Conservation (phyloP, 2,888 invertebrate genomes). For the Xiphydria camelus region DNA sequence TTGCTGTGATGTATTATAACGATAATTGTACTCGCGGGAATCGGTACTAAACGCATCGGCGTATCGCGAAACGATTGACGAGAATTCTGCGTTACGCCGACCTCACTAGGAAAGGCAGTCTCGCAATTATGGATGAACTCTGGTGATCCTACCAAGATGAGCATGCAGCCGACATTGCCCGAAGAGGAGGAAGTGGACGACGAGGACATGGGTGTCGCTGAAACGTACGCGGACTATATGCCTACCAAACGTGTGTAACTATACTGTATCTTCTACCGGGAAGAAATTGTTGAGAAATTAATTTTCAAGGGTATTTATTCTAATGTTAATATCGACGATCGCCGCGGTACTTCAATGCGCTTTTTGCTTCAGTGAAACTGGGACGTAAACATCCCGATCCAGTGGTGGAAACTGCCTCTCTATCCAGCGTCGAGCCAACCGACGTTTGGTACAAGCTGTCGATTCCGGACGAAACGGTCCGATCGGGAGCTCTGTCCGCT, state of each 20-base stretch:
- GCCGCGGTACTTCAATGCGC: no score
- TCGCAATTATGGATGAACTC: slow-evolving; percentile 66
- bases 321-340: no score
- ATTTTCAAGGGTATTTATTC: no score
- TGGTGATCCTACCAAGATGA: slow-evolving; percentile 58
- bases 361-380: slow-evolving; percentile 72
- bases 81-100: not conserved
- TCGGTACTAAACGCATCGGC: no score
- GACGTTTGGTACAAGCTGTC: slow-evolving; percentile 88
- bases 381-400: slow-evolving; percentile 98
- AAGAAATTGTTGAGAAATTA: no score
- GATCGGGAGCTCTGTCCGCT: slow-evolving; percentile 86
- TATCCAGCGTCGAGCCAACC: slow-evolving; percentile 93
- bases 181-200: slow-evolving; percentile 87
- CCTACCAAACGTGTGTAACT: slow-evolving; percentile 81
- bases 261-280: slow-evolving; percentile 1
- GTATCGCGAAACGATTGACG: no score
- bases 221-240: slow-evolving; percentile 98
- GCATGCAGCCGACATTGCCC: slow-evolving; percentile 53
- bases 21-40: no score
- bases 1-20: no score
- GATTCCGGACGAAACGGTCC: slow-evolving; percentile 82
- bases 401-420: slow-evolving; percentile 97
- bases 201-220: slow-evolving; percentile 96
- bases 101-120: slow-evolving; percentile 60